Conservation (phyloP, 1,140 invertebrate species). For the Carcinoscorpius rotundicauda region DNA sequence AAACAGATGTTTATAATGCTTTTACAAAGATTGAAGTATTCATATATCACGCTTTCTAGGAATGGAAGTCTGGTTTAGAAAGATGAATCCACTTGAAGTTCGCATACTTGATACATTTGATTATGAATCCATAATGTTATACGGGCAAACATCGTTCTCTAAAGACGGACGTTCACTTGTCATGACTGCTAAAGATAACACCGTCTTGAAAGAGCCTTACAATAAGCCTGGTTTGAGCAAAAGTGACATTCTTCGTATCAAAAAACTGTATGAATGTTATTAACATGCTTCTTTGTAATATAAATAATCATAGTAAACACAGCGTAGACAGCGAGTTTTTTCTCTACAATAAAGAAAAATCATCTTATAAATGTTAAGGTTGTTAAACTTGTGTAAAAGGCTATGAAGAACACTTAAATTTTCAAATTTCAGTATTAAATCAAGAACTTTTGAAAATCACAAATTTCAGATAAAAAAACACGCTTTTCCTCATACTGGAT, state of each 20-base stretch:
- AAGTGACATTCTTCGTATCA: slow-evolving; percentile 18
- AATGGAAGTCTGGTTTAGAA: not conserved
- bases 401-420: no score
- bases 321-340: no score
- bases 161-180: slow-evolving; percentile 17
- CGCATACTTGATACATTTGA: slow-evolving; percentile 20
- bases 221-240: slow-evolving; percentile 21
- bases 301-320: no score
- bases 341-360: no score
- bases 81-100: slow-evolving; percentile 12
- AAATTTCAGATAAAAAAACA: no score
- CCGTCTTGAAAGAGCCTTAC: slow-evolving; percentile 17
- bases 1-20: not conserved
- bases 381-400: no score
- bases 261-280: slow-evolving; percentile 19
- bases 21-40: not conserved
- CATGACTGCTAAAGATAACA: slow-evolving; percentile 14
- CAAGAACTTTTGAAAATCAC: no score
- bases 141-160: slow-evolving; percentile 22
- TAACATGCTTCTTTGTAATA: no score
- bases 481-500: no score
- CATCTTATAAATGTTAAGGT: no score
- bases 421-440: no score
- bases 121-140: slow-evolving; percentile 24
- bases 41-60: not conserved